Evolutionary conservation across 2,113 vertebrate genomes (phyloP), one percentile per base, ranked within the genome.

Genomic region (Calidris pygmaea): DNA sequence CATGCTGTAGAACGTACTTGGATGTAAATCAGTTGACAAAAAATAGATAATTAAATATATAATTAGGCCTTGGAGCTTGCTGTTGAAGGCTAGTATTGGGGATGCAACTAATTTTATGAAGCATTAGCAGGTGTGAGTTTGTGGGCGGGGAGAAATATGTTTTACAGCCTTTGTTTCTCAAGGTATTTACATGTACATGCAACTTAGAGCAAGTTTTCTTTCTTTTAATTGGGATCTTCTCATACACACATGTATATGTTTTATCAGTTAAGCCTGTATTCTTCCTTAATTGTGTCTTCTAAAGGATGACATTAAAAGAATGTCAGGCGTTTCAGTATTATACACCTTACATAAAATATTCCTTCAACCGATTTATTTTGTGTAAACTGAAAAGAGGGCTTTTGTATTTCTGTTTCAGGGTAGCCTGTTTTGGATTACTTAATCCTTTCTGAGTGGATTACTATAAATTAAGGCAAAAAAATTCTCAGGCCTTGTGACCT

Each of bases 31-130:
- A 97, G 95, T 53, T 85, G 53, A 97, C 72, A 97, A 90, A 83
- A 97, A 94, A 39, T 60, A 92, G 76, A 95, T 90, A 90, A 98
- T 81, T 91, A 96, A 97, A 97, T 95, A 92, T 92, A 76, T 92
- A 93, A 97, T 80, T 82, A 93, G 81, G 73, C n/a, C 70, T 68
- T 63, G 50, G 83, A 93, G 95, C 26, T 89, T 95, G 63, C 62
- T 80, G 20, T 75, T 82, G 58, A 96, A 96, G 39, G 37, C 50
- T n/a, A 73, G 15, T 37, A 70, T n/a, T 85, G 53, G 82, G 74
- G 56, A 76, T 62, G 59, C 17, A 55, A 73, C n/a, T 85, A 62
- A 93, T 82, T 76, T 81, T 39, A 65, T 0, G 1, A 85, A 22
- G 32, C 47, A 50, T 72, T 92, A 79, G 32, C 41, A 60, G 35